Conservation (phyloP, 2,113 vertebrate species). For the Cyphomyrus discorhynchus region DNA sequence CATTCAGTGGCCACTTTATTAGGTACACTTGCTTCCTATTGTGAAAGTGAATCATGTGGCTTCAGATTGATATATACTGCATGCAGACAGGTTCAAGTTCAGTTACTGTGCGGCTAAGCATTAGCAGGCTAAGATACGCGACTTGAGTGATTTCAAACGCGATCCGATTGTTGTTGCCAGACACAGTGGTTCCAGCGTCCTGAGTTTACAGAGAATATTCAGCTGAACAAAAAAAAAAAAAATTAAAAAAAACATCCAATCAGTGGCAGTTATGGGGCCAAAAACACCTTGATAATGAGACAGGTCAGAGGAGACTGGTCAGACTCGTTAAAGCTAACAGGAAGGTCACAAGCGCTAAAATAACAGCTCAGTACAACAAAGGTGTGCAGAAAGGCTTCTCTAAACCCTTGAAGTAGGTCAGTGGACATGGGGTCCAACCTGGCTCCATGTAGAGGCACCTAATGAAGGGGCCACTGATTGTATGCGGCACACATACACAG, state of each 20-base stretch:
- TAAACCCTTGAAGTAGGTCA: neutral
- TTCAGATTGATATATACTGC: neutral
- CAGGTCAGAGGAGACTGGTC: neutral
- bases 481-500: neutral
- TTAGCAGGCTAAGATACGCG: neutral
- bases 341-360: neutral
- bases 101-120: neutral
- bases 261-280: neutral
- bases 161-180: neutral
- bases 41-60: neutral
- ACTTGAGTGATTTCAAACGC: neutral
- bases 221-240: neutral
- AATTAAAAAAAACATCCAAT: neutral
- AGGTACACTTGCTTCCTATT: neutral
- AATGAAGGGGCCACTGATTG: neutral
- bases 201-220: neutral
- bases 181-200: neutral
- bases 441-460: neutral
- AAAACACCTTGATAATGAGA: neutral
- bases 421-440: neutral
- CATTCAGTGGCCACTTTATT: neutral
- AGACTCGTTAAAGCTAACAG: constrained; percentile 4
- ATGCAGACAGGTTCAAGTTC: neutral
- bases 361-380: neutral
- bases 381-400: neutral